Evolutionary conservation across 2,888 invertebrate species (phyloP).

Genomic region (Phalangium opilio): DNA sequence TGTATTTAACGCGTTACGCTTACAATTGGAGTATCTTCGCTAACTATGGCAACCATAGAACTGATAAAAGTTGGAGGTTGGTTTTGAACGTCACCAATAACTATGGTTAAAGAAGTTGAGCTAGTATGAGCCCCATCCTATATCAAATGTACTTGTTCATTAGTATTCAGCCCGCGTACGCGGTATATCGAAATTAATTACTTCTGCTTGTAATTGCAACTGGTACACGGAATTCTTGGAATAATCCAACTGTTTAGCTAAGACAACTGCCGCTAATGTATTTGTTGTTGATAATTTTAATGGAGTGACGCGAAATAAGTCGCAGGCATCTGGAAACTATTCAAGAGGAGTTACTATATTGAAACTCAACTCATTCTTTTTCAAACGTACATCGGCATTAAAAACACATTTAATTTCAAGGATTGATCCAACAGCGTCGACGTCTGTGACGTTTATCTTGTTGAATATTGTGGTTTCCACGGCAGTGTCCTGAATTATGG

Average conservation of each 20-base stretch:
- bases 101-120: conserved; percentile 55
- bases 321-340: conserved; percentile 53
- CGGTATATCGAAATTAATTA: conserved; percentile 34
- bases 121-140: conserved; percentile 64
- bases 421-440: conserved; percentile 62
- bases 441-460: conserved; percentile 57
- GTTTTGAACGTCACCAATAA: conserved; percentile 71
- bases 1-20: background rate
- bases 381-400: conserved; percentile 9
- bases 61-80: conserved; percentile 70
- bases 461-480: conserved; percentile 55
- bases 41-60: conserved; percentile 51
- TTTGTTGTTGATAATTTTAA: conserved; percentile 43
- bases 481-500: conserved; percentile 45
- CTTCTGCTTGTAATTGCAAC: conserved; percentile 56
- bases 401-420: conserved; percentile 50
- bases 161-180: background rate
- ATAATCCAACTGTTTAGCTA: conserved; percentile 56
- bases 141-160: conserved; percentile 2
- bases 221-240: conserved; percentile 60
- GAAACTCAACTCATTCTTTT: background rate
- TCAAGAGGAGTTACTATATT: conserved; percentile 20
- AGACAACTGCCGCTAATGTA: conserved; percentile 54
- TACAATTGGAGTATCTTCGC: conserved; percentile 63
- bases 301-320: conserved; percentile 48